Evolutionary conservation across 2,113 vertebrate species (phyloP).

Genomic region (Alces alces): DNA sequence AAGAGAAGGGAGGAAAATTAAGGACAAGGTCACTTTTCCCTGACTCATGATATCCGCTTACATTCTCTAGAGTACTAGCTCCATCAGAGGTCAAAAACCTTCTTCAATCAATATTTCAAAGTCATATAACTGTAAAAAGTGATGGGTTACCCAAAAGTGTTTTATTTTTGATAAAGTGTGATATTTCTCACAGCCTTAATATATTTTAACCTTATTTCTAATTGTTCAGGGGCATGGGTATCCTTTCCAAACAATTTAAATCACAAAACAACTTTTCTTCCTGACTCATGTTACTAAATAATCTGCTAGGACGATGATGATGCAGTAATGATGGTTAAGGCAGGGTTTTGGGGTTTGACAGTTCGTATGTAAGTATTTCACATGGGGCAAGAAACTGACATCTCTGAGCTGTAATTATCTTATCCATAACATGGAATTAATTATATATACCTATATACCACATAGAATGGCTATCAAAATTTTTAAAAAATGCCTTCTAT

Average conservation of each 20-base stretch:
- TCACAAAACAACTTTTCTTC: background rate
- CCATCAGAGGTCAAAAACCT: background rate
- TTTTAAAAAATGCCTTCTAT: too few relatives aligned
- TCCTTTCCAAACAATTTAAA: background rate
- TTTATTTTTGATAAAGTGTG: background rate
- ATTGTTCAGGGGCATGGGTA: background rate
- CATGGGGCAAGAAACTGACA: background rate
- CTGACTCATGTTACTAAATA: background rate
- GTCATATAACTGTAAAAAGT: background rate
- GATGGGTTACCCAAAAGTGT: background rate
- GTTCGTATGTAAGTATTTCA: background rate
- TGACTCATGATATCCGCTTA: background rate
- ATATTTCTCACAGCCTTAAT: background rate
- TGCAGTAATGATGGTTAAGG: background rate
- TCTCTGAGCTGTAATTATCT: background rate
- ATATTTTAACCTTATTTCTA: background rate
- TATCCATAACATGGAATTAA: background rate
- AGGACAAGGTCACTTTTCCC: background rate
- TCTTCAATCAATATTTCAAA: background rate
- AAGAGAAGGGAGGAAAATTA: background rate
- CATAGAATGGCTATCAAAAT: background rate
- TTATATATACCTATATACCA: background rate
- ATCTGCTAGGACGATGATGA: background rate
- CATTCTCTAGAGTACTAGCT: background rate
- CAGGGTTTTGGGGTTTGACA: background rate